These are phyloP conservation scores for Trichomycterus rosablanca DNA, from an alignment of 2,113 vertebrate species.

Conservation along the genomic window DNA sequence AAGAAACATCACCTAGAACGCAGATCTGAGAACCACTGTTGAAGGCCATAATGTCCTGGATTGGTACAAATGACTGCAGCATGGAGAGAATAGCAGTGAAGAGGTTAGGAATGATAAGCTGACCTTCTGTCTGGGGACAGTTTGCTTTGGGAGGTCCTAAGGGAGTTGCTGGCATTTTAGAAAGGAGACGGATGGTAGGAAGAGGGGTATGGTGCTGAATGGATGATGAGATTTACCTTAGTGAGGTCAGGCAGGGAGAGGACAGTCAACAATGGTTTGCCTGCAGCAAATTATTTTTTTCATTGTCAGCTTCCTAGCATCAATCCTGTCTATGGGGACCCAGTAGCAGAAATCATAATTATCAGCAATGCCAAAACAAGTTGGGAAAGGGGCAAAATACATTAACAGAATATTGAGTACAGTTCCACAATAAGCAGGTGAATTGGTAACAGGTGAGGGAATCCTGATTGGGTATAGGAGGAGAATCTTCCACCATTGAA, in stretches of 20 bases:
- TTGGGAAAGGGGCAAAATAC: too few species aligned
- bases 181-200: neutral
- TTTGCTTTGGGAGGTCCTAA: constrained; percentile 17
- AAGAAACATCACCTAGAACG: neutral
- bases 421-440: too few species aligned
- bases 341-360: too few species aligned
- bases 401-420: too few species aligned
- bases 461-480: too few species aligned
- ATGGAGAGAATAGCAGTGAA: neutral
- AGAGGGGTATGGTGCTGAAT: constrained; percentile 16
- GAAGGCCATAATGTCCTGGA: neutral
- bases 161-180: constrained; percentile 25
- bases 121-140: constrained; percentile 25
- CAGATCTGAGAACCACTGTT: too few species aligned
- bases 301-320: neutral
- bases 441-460: too few species aligned
- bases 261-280: neutral
- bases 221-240: constrained; percentile 23
- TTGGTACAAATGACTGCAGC: neutral
- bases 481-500: too few species aligned
- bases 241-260: constrained; percentile 25
- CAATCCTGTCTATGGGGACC: too few species aligned
- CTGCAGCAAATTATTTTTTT: neutral
- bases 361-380: too few species aligned
- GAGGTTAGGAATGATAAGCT: constrained; percentile 8